Evolutionary conservation across 2,113 vertebrate genomes (phyloP).

Genomic region (Paracanthobrama guichenoti): DNA sequence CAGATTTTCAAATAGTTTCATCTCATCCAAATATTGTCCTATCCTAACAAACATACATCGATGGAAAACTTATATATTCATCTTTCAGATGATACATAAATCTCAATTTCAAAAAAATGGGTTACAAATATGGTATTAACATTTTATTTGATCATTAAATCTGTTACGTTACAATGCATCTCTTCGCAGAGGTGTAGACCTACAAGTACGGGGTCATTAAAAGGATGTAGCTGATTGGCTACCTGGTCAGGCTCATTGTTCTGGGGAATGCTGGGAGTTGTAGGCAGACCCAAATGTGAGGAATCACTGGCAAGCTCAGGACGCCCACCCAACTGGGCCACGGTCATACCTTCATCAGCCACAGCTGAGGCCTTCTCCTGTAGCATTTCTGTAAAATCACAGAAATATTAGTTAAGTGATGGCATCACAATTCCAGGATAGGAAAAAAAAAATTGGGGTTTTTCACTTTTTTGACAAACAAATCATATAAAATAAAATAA

Average conservation of each 20-base stretch:
- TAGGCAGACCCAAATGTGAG: constrained; percentile 77
- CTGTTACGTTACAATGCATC: background rate
- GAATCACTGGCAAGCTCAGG: constrained; percentile 77
- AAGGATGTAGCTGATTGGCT: constrained; percentile 47
- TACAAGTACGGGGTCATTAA: background rate
- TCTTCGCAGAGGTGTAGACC: background rate
- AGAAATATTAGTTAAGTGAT: background rate
- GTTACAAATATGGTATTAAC: no score
- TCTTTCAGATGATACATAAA: no score
- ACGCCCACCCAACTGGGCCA: constrained; percentile 75
- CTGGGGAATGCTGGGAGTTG: constrained; percentile 79
- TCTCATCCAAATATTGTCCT: no score
- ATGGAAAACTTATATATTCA: no score
- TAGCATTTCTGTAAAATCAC: constrained; percentile 86
- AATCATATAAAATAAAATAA: background rate
- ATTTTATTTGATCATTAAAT: no score
- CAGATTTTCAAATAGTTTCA: no score
- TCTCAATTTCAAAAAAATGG: no score
- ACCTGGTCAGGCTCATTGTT: constrained; percentile 89
- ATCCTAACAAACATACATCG: no score
- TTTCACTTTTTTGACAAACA: background rate
- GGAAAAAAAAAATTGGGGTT: background rate
- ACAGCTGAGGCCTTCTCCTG: constrained; percentile 93
- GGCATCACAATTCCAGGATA: background rate
- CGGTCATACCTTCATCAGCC: constrained; percentile 85